Evolutionary conservation across 2,797 vertebrate species (phyloP).

Genomic region (Sarcophilus harrisii): DNA sequence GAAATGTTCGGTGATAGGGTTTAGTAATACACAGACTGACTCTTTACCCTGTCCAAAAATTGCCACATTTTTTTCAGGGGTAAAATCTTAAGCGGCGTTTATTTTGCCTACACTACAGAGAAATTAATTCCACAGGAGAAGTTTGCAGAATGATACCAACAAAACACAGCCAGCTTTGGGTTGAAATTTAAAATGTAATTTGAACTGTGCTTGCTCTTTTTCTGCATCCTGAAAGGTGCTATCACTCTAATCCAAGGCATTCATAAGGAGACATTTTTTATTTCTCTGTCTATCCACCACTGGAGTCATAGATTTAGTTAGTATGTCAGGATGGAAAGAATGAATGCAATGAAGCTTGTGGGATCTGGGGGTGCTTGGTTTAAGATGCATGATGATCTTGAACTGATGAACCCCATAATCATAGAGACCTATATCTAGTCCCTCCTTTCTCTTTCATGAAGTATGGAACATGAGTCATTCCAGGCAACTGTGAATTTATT

Average conservation of each 20-base stretch:
- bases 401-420: not conserved
- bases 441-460: conserved; percentile 5
- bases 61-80: not conserved
- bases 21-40: not conserved
- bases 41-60: not conserved
- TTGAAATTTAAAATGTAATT: not conserved
- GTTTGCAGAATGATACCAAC: not conserved
- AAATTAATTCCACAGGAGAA: not conserved
- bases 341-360: not conserved
- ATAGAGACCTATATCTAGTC: not conserved
- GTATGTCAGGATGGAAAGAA: not conserved
- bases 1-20: not conserved
- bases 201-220: not conserved
- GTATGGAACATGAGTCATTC: not conserved
- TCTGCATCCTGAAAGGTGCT: conserved; percentile 14
- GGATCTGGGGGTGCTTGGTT: not conserved
- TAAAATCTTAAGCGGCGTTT: not conserved
- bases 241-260: not conserved
- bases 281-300: not conserved
- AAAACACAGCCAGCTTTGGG: not conserved
- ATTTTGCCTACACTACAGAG: not conserved
- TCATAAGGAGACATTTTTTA: not conserved
- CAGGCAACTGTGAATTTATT: not conserved
- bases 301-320: not conserved
- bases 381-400: not conserved